phyloP scores from a whole-genome alignment of 2,113 vertebrate genomes.

The Petroica traversi region DNA sequence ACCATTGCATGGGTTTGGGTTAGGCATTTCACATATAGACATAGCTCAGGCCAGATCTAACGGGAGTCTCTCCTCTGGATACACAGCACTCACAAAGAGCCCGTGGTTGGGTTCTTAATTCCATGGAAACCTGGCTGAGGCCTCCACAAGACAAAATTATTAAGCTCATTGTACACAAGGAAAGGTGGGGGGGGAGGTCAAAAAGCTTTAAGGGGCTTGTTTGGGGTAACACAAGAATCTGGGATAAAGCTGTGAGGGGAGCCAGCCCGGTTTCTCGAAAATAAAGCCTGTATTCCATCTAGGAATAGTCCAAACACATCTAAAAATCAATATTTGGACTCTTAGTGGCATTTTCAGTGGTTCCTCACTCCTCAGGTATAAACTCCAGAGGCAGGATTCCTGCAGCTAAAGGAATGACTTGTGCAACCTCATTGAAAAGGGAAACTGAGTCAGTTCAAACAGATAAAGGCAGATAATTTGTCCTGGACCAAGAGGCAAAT shows the following conservation, averaged over 20 bases:
- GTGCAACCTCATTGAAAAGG: background rate
- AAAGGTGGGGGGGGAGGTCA: background rate
- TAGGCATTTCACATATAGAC: background rate
- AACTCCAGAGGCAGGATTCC: background rate
- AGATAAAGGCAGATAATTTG: background rate
- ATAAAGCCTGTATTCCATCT: background rate
- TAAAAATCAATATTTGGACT: background rate
- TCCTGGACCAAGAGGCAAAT: background rate
- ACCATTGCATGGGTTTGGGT: too few species aligned
- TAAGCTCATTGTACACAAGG: background rate
- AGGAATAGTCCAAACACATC: background rate
- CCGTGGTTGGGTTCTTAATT: background rate
- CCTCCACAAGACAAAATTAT: background rate
- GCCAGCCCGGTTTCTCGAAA: background rate
- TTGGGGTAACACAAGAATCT: background rate
- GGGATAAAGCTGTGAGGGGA: background rate
- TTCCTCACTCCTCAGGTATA: background rate
- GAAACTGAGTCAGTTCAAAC: background rate
- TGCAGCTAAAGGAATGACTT: background rate
- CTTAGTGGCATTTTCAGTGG: background rate
- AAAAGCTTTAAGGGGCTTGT: background rate
- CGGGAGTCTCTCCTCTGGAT: background rate
- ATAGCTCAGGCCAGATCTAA: background rate
- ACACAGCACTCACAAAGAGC: background rate
- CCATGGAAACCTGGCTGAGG: background rate